Evolutionary conservation across 2,888 invertebrate species (phyloP).

Genomic region (Brachyptera putata): DNA sequence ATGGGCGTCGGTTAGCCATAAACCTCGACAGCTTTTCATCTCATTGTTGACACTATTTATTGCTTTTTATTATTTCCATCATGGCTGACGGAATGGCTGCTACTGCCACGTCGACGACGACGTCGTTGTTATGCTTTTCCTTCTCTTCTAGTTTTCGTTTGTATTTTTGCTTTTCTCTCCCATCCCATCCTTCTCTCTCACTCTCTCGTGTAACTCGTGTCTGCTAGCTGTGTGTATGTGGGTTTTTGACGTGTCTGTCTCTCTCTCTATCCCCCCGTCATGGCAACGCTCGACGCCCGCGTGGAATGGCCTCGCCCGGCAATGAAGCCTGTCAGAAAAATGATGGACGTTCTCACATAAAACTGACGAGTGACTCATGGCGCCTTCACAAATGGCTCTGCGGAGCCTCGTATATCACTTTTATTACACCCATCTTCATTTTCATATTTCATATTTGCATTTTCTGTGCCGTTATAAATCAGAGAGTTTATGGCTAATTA

Average conservation of each 20-base stretch:
- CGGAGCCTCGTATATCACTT: conserved; percentile 51
- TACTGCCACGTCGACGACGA: conserved; percentile 34
- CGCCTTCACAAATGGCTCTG: conserved; percentile 50
- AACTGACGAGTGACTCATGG: conserved; percentile 39
- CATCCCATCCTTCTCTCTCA: conserved; percentile 17
- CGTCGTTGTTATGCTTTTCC: conserved; percentile 23
- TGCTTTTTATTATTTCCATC: conserved; percentile 46
- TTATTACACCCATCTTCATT: conserved; percentile 59
- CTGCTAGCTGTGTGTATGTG: conserved; percentile 23
- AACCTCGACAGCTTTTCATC: conserved; percentile 20
- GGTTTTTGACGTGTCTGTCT: conserved; percentile 25
- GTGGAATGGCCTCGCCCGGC: conserved; percentile 38
- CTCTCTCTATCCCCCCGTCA: conserved; percentile 16
- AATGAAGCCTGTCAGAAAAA: conserved; percentile 46
- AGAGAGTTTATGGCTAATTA: conserved; percentile 62
- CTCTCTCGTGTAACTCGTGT: conserved; percentile 22
- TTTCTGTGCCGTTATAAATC: conserved; percentile 59
- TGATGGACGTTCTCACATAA: conserved; percentile 44
- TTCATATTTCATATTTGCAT: conserved; percentile 61
- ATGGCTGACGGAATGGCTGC: conserved; percentile 35
- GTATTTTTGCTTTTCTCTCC: conserved; percentile 10
- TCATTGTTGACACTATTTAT: conserved; percentile 40
- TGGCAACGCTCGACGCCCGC: conserved; percentile 25
- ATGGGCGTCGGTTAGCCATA: conserved; percentile 43
- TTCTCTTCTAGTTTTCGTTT: conserved; percentile 17